Evolutionary conservation across 2,113 vertebrate genomes (phyloP), one percentile per base, ranked within the genome.

Genomic region (Dendrocopos noguchii): DNA sequence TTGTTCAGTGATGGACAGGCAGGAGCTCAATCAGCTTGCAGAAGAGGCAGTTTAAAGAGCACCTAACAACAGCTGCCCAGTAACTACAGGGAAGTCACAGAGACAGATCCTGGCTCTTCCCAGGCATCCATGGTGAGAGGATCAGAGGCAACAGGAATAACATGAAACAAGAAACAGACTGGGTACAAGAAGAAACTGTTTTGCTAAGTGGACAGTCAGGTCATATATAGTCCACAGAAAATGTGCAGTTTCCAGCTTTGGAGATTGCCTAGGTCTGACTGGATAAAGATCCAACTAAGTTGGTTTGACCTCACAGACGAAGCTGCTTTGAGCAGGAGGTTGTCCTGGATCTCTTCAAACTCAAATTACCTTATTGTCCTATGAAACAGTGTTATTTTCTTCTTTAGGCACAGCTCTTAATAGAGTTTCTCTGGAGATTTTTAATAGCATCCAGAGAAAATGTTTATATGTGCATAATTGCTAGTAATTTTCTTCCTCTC

Each of bases 401-500:
- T 28, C 7, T 88, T 91, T 84, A 88, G 39, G 18, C 3, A 1
- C 29, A 81, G n/a, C 11, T 75, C 22, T 70, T 78, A 52, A 57
- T 61, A 78, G 28, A 21, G 20, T 39, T 81, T 90, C 80, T 92
- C 74, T 61, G 11, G 77, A 88, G 76, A 79, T 59, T 79, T 96
- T 65, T 84, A 93, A 73, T 46, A 91, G 6, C 64, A 90, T 91
- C 24, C 53, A 84, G 78, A 90, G 63, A 67, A 94, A 94, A 88
- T 84, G 22, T 91, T 95, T 96, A 73, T 81, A 72, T 50, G 36
- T 82, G 50, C 3, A 9, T 88, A 95, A 96, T 94, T 90, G 27
- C 59, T 73, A 73, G 39, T 57, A 91, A 84, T 94, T 84, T 93
- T 91, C 86, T 88, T 25, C 52, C 6, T 92, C 80, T 92, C 88